A percentile compares a stretch with the other conserved stretches of the same genome.
Evolutionary conservation across 2,797 vertebrate species (phyloP).

Genomic region (Eulemur albifrons): DNA sequence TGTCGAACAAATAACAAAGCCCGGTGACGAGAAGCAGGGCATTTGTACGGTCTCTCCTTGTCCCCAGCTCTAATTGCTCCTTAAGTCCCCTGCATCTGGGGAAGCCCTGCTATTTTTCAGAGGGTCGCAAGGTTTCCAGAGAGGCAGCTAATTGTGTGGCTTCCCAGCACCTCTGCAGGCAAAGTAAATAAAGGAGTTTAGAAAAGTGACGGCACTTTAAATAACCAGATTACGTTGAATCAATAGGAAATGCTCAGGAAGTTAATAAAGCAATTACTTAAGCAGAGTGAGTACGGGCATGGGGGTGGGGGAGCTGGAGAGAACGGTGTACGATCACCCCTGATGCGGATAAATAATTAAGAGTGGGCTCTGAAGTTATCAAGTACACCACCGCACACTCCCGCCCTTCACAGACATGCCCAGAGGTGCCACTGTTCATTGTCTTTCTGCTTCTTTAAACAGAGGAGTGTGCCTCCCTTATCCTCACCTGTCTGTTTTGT

Average conservation of each 20-base stretch:
- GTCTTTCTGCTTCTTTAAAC: slow-evolving; percentile 79
- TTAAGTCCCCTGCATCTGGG: neutral
- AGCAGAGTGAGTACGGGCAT: neutral
- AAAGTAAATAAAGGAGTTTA: slow-evolving; percentile 45
- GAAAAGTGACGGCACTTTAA: slow-evolving; percentile 48
- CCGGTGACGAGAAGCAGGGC: neutral
- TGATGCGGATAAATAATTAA: neutral
- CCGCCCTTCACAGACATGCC: neutral
- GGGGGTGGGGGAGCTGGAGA: neutral
- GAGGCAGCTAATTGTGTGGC: neutral
- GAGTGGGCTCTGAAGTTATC: neutral
- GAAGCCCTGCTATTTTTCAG: neutral
- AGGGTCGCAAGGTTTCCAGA: neutral
- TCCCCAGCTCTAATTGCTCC: neutral
- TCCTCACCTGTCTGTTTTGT: slow-evolving; percentile 96
- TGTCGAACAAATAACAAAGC: neutral
- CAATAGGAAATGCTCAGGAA: slow-evolving; percentile 39
- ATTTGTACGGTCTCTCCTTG: neutral
- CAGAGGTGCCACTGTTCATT: neutral
- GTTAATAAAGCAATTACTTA: slow-evolving; percentile 63
- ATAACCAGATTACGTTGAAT: slow-evolving; percentile 50
- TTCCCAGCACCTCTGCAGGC: slow-evolving; percentile 38
- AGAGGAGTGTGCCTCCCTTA: slow-evolving; percentile 94
- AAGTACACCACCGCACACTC: neutral
- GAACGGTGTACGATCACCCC: neutral